Base-by-base conservation (phyloP, 2,888 invertebrate genomes). In the Folsomia candida region DNA sequence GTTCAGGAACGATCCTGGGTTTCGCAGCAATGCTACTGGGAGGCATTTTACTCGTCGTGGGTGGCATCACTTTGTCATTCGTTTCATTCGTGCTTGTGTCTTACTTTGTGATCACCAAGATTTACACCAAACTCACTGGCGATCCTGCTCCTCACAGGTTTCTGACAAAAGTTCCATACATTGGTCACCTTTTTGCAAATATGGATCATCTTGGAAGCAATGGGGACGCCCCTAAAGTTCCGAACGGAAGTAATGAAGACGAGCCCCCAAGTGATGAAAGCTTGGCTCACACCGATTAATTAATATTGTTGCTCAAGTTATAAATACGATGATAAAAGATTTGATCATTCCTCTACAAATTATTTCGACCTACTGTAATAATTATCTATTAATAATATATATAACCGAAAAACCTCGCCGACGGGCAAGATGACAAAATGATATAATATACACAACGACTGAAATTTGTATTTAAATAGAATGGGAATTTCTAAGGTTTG, bases 231-330 rank as follows among this genome's bases (percentile, higher is more conserved):
- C 68, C 71, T 54, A 76, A 74, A 62, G 69, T 76, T 51, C 72
- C 74, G 3, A 76, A 76, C 29, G 76, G 74, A 51, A 67, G 68
- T 14, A 54, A 67, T 26, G 76, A 74, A n/a, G 74, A 76, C 6
- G 74, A 71, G 11, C 59, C 58, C 51, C 71, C 65, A 47, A 76
- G 76, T 71, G 76, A 76, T 60, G 76, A 76, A 61, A 76, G 76
- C 58, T 71, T 76, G 67, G 76, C 76, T 69, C 74, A 76, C 58
- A 74, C 74, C 47, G 76, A 76, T 72, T 76, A 70, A 76, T 68
- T 24, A 57, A 57, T n/a, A n/a, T n/a, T n/a, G n/a, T 37, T 37
- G 37, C 37, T 37, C 14, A 37, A 37, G n/a, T n/a, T n/a, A n/a
- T n/a, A n/a, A n/a, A n/a, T n/a, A n/a, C n/a, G n/a, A n/a, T n/a